A percentile compares a stretch with the other conserved stretches of the same genome.
Evolutionary conservation across 2,888 invertebrate genomes (phyloP).

Genomic region (Patella caerulea): DNA sequence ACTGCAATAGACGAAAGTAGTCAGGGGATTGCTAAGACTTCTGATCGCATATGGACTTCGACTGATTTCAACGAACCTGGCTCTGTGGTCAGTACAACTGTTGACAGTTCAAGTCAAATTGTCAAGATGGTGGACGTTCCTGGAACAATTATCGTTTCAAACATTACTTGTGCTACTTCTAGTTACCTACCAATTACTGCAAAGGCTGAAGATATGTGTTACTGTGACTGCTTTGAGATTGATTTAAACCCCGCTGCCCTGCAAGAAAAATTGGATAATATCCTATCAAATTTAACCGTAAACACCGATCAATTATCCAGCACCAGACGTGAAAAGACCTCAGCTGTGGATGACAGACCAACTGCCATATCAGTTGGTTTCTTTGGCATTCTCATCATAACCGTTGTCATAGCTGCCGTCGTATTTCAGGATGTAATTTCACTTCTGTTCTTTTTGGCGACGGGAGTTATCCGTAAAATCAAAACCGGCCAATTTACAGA

Average conservation of each 20-base stretch:
- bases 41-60: too few species aligned
- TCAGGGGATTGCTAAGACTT: too few species aligned
- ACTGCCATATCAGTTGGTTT: neutral
- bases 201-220: neutral
- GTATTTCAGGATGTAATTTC: neutral
- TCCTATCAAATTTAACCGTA: neutral
- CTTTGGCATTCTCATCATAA: neutral
- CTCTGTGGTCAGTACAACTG: too few species aligned
- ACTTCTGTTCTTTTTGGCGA: neutral
- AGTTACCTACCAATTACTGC: neutral
- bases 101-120: too few species aligned
- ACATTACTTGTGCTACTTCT: neutral
- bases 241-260: neutral
- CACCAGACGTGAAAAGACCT: conserved; percentile 1
- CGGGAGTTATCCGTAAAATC: neutral
- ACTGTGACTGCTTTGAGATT: neutral
- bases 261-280: neutral
- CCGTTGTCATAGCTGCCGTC: neutral
- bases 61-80: too few species aligned
- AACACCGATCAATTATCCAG: neutral
- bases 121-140: neutral
- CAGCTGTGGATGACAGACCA: neutral
- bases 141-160: neutral
- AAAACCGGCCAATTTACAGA: neutral
- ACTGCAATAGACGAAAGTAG: too few species aligned